These are phyloP conservation scores for Acrocephalus scirpaceus DNA, from an alignment of 2,797 vertebrate species.

Conservation along the genomic window DNA sequence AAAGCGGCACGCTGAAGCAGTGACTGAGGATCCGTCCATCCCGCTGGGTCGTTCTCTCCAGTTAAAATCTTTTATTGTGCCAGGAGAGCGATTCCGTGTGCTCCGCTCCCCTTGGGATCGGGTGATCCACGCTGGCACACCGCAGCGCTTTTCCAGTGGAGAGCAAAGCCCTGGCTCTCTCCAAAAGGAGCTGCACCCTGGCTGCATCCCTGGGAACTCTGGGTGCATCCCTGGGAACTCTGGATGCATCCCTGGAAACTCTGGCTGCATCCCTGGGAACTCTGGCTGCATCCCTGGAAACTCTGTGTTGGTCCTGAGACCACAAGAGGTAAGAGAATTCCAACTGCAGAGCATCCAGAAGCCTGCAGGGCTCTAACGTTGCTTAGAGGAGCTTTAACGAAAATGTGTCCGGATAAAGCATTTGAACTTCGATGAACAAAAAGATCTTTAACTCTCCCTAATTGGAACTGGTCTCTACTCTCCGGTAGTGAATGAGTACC, in stretches of 20 bases:
- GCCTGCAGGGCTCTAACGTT: background rate
- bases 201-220: background rate
- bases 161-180: background rate
- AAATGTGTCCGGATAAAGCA: background rate
- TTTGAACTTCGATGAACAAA: background rate
- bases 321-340: background rate
- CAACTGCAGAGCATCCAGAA: background rate
- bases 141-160: background rate
- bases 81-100: background rate
- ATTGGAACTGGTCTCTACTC: background rate
- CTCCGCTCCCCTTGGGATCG: background rate
- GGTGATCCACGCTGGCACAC: background rate
- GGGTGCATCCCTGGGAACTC: background rate
- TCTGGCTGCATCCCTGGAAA: background rate
- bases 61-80: background rate
- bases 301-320: background rate
- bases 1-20: background rate
- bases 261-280: no score
- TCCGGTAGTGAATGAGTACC: background rate
- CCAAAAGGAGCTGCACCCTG: background rate
- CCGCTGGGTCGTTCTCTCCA: background rate
- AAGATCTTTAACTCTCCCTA: background rate
- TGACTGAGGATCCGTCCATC: background rate
- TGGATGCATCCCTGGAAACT: no score
- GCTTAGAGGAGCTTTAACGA: background rate